Base-by-base conservation (phyloP, 1,140 invertebrate species). In the Tribolium castaneum region DNA sequence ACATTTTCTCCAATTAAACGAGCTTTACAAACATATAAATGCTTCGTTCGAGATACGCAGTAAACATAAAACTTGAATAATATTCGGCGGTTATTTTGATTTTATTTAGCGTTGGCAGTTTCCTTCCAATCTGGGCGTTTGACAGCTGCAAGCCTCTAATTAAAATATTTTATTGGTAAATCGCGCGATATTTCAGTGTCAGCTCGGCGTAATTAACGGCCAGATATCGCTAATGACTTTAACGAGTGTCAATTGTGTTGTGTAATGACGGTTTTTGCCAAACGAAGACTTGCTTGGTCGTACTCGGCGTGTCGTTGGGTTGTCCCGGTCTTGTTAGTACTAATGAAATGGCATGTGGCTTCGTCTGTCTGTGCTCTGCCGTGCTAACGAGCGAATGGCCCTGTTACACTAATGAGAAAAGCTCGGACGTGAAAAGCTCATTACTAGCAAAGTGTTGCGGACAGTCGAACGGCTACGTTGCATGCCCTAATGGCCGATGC, bases 381-480 rank as follows among this genome's bases (percentile, higher is more conserved):
- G 75, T 76, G 79, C 78, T 82, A 82, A 82, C 81, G 81, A 82
- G 80, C 74, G 78, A 77, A 80, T 78, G 56, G 78, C 79, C 80
- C 82, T 82, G 80, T 83, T 82, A 83, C 82, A 82, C 82, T 83
- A 83, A 83, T 83, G 82, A 83, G 82, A 80, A 83, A 82, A 82
- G 80, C 82, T 80, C 80, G 80, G 79, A 83, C 82, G 80, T 78
- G 79, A 82, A 82, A 83, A 83, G 82, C 82, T 82, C 80, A 82
- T 83, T 83, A 83, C 80, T 72, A 70, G 35, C 66, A 79, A 81
- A 82, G 80, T 83, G 82, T 78, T 80, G 82, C 78, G 80, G 83
- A 82, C 80, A 84, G 73, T 82, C 81, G 75, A 81, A 80, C 76
- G 70, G 52, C 59, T 66, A 35, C 13, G 25, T 35, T 66, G 59